Conservation (phyloP, 2,797 vertebrate genomes). For the Betta splendens region DNA sequence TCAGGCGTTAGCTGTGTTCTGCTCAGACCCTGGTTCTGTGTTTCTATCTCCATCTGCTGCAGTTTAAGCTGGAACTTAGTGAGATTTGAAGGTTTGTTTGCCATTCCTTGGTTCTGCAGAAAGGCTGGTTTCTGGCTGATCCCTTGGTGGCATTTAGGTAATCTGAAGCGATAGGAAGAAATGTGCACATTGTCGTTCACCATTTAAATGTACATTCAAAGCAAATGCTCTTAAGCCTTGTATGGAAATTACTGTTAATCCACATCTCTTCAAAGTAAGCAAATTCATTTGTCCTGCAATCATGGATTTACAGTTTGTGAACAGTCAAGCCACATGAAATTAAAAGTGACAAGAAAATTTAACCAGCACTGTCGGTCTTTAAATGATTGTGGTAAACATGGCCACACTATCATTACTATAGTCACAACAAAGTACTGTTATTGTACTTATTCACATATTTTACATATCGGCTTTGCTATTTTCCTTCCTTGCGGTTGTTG, state of each 20-base stretch:
- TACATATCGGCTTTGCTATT: neutral
- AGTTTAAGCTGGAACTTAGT: constrained; percentile 79
- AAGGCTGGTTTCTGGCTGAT: constrained; percentile 2
- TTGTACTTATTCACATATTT: too few relatives aligned
- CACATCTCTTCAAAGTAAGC: too few relatives aligned
- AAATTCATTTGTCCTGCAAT: too few relatives aligned
- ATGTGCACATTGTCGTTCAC: neutral
- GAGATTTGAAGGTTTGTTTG: constrained; percentile 16
- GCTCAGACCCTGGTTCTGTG: constrained; percentile 82
- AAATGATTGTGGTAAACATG: too few relatives aligned
- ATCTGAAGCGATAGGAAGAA: constrained; percentile 35
- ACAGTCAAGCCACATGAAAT: too few relatives aligned
- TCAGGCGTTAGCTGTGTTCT: constrained; percentile 86
- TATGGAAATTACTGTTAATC: too few relatives aligned
- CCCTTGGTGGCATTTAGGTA: neutral
- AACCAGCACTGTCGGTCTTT: too few relatives aligned
- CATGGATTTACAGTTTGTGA: too few relatives aligned
- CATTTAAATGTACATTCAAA: neutral
- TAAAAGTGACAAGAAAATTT: too few relatives aligned
- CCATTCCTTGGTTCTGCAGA: constrained; percentile 6
- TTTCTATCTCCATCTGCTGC: constrained; percentile 84
- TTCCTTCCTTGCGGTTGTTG: neutral
- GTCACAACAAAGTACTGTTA: too few relatives aligned
- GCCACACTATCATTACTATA: too few relatives aligned
- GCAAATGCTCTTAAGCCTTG: too few relatives aligned